phyloP scores from a whole-genome alignment of 2,888 invertebrate genomes.

The Latrodectus elegans region DNA sequence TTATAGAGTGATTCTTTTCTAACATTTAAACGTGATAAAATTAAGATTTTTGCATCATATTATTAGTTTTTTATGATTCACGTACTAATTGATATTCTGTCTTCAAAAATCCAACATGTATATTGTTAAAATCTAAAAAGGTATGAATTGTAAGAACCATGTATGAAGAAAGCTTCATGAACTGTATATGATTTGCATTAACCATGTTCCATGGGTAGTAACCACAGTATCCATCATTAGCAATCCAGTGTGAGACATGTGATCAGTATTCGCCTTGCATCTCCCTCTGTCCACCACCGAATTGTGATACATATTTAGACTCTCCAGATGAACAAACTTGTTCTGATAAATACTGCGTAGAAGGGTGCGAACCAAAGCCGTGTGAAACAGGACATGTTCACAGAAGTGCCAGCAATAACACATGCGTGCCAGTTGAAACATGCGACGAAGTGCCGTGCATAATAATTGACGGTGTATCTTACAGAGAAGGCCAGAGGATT shows the following conservation, averaged over 20 bases:
- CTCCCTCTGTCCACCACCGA: conserved; percentile 86
- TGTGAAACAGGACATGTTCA: conserved; percentile 86
- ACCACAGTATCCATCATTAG: conserved; percentile 75
- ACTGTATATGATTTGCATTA: too few relatives aligned
- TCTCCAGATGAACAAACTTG: conserved; percentile 81
- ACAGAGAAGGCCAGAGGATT: conserved; percentile 86
- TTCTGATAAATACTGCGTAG: conserved; percentile 84
- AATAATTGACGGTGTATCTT: conserved; percentile 81
- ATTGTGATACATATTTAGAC: conserved; percentile 85
- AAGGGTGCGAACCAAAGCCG: conserved; percentile 80
- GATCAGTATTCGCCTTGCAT: conserved; percentile 87
- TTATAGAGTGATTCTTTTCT: too few relatives aligned
- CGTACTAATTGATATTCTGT: too few relatives aligned
- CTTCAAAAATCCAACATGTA: too few relatives aligned
- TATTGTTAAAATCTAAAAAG: too few relatives aligned
- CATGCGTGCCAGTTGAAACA: conserved; percentile 84
- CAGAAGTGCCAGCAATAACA: conserved; percentile 80
- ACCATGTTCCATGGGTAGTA: too few relatives aligned
- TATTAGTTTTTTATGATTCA: too few relatives aligned
- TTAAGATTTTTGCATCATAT: too few relatives aligned
- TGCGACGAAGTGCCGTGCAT: conserved; percentile 82
- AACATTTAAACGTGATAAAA: too few relatives aligned
- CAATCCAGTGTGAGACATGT: conserved; percentile 92
- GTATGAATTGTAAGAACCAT: too few relatives aligned
- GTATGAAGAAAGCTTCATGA: too few relatives aligned